Evolutionary conservation across 2,113 vertebrate species (phyloP).

Genomic region (Dinomys branickii): DNA sequence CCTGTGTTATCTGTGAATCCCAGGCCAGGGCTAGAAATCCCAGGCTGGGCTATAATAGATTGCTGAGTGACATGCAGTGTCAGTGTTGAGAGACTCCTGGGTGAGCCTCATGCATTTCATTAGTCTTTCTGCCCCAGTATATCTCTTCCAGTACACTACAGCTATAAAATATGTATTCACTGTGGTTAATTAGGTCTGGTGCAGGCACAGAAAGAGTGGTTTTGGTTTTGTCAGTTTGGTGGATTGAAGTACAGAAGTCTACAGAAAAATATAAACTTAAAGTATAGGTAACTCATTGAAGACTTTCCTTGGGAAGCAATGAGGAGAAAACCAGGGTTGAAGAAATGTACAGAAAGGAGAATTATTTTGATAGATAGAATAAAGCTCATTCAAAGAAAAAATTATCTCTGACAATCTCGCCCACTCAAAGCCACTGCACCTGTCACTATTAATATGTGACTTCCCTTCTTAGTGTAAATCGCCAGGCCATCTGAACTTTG

Average conservation of each 20-base stretch:
- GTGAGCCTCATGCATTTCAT: neutral
- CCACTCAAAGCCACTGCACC: neutral
- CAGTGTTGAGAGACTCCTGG: neutral
- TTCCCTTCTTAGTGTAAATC: neutral
- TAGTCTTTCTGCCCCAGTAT: neutral
- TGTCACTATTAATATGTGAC: neutral
- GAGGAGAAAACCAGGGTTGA: neutral
- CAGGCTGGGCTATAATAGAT: neutral
- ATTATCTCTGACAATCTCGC: neutral
- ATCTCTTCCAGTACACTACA: neutral
- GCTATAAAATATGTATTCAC: constrained; percentile 29
- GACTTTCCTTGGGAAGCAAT: neutral
- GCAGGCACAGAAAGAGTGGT: neutral
- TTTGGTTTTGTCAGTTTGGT: neutral
- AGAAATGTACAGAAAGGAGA: neutral
- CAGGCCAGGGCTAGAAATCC: neutral
- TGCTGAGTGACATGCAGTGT: neutral
- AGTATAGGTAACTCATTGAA: neutral
- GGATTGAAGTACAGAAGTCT: neutral
- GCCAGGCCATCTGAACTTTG: neutral
- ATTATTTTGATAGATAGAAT: neutral
- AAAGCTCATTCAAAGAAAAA: neutral
- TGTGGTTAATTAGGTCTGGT: neutral
- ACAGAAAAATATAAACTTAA: neutral
- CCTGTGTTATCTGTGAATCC: neutral